These are phyloP conservation scores for Agrochola circellaris DNA, from an alignment of 2,888 invertebrate genomes.

Conservation along the genomic window DNA sequence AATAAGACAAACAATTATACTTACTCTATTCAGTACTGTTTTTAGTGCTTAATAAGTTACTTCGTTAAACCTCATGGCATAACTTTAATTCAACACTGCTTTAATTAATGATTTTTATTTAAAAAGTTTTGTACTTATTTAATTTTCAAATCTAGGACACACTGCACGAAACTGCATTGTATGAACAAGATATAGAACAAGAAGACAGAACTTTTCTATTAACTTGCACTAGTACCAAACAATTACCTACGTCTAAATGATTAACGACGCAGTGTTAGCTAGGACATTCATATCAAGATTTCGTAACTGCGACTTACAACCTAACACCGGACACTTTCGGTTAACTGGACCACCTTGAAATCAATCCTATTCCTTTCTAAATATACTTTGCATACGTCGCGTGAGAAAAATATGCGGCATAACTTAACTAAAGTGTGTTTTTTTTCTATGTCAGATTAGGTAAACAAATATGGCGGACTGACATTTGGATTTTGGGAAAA, in stretches of 20 bases:
- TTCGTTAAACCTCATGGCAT: background rate
- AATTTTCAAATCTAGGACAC: background rate
- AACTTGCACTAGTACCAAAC: background rate
- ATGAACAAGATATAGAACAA: background rate
- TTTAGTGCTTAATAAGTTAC: background rate
- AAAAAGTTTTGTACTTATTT: background rate
- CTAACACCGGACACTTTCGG: conserved; percentile 58
- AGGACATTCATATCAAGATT: conserved; percentile 53
- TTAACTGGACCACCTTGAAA: conserved; percentile 79
- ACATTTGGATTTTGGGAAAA: background rate
- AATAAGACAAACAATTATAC: background rate
- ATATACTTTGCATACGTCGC: conserved; percentile 74
- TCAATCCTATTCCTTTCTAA: conserved; percentile 82
- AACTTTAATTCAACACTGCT: background rate
- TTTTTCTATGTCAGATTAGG: background rate
- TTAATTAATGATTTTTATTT: too few relatives aligned
- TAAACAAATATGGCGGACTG: conserved; percentile 5
- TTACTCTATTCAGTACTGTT: background rate
- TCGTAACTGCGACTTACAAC: conserved; percentile 35
- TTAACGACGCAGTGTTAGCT: conserved; percentile 23
- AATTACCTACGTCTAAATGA: conserved; percentile 23
- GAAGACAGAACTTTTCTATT: too few relatives aligned
- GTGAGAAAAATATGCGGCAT: conserved; percentile 69
- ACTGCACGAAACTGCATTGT: background rate
- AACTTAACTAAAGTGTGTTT: background rate